These are phyloP conservation scores for Chloroclysta siterata DNA, from an alignment of 2,888 invertebrate genomes.

Conservation along the genomic window DNA sequence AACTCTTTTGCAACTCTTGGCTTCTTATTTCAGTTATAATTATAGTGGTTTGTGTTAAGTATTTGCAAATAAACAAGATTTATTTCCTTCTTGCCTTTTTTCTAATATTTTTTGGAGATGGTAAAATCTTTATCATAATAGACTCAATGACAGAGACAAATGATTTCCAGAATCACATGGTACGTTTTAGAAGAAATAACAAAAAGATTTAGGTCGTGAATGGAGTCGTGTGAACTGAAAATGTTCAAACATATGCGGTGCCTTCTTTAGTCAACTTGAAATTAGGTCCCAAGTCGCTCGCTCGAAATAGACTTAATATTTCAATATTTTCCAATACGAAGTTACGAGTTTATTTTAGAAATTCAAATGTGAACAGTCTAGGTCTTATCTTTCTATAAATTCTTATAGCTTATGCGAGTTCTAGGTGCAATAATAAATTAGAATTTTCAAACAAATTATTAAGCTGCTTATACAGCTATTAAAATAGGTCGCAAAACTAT, in stretches of 20 bases:
- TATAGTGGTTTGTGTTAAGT: too few species aligned
- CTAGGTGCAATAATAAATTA: not conserved
- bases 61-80: too few species aligned
- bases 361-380: not conserved
- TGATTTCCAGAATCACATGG: slow-evolving; percentile 12
- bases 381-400: not conserved
- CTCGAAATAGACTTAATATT: slow-evolving; percentile 36
- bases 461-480: too few species aligned
- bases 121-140: too few species aligned
- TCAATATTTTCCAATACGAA: slow-evolving; percentile 1
- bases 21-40: too few species aligned
- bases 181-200: slow-evolving; percentile 53
- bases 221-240: slow-evolving; percentile 69
- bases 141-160: slow-evolving; percentile 1
- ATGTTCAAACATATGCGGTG: slow-evolving; percentile 61
- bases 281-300: slow-evolving; percentile 39
- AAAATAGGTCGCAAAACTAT: too few species aligned
- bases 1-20: too few species aligned
- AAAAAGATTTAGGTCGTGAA: slow-evolving; percentile 59
- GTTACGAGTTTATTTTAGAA: not conserved
- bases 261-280: slow-evolving; percentile 48
- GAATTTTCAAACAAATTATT: too few species aligned
- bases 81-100: too few species aligned
- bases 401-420: too few species aligned
- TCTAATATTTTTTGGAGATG: too few species aligned